phyloP scores from a whole-genome alignment of 2,797 vertebrate species.

The Oreonectes daqikongensis region DNA sequence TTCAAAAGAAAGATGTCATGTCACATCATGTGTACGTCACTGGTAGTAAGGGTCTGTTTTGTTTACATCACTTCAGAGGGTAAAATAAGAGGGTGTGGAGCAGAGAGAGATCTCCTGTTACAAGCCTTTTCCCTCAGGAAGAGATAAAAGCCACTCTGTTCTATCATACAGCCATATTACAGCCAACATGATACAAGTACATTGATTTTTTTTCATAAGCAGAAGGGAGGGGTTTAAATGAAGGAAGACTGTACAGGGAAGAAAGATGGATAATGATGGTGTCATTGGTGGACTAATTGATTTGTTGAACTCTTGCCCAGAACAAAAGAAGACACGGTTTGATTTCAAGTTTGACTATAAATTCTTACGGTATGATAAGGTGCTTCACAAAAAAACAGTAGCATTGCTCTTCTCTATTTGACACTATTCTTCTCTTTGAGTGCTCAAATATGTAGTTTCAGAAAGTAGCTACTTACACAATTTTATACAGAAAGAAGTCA shows the following conservation, averaged over 20 bases:
- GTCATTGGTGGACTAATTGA: constrained; percentile 46
- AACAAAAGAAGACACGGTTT: constrained; percentile 2
- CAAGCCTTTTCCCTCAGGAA: constrained; percentile 67
- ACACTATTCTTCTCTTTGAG: neutral
- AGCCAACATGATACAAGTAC: constrained; percentile 72
- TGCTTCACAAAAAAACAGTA: constrained; percentile 3
- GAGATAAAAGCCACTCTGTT: constrained; percentile 57
- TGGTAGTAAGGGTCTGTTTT: neutral
- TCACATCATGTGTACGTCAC: neutral
- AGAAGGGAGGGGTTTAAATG: constrained; percentile 11
- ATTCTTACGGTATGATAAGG: neutral
- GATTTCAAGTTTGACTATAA: constrained; percentile 21
- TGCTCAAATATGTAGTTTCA: neutral
- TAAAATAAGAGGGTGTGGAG: constrained; percentile 47
- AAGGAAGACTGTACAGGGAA: constrained; percentile 52
- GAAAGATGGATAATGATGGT: constrained; percentile 20
- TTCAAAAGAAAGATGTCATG: neutral
- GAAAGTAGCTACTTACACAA: neutral
- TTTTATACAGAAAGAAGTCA: neutral
- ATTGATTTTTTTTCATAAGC: constrained; percentile 72
- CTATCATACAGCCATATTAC: constrained; percentile 67
- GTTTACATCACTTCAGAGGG: constrained; percentile 55
- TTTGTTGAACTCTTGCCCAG: constrained; percentile 53
- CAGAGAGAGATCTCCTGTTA: constrained; percentile 66
- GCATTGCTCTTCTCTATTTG: neutral